Percentiles rank a stretch among this genome's conserved stretches.
Conservation (phyloP, 2,888 invertebrate species). For the Metellina segmentata region DNA sequence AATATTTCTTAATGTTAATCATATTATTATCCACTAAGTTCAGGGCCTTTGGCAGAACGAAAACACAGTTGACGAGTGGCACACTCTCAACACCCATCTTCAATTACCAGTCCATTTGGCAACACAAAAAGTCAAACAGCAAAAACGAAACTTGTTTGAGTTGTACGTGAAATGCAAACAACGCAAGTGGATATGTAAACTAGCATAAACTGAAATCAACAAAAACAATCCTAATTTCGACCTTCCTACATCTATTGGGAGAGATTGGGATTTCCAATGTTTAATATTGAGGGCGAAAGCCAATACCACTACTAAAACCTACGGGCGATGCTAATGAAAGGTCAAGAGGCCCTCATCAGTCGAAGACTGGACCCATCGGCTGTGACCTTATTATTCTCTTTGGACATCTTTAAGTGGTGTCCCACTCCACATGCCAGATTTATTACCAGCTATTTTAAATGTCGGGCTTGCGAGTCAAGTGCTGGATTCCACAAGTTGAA, state of each 20-base stretch:
- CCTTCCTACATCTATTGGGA: conserved; percentile 6
- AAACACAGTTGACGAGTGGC: too few species aligned
- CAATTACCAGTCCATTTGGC: too few species aligned
- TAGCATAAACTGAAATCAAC: neutral
- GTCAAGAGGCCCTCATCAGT: conserved; percentile 45
- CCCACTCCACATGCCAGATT: conserved; percentile 1
- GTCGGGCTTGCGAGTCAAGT: neutral
- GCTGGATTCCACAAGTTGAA: neutral
- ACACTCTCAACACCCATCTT: too few species aligned
- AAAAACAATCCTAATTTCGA: neutral
- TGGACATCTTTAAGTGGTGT: neutral
- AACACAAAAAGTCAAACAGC: neutral
- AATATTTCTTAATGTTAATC: too few species aligned
- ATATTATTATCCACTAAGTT: too few species aligned
- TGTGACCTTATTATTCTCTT: conserved; percentile 47
- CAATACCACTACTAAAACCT: conserved; percentile 40
- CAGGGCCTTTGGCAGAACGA: too few species aligned
- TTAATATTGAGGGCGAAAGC: conserved; percentile 55
- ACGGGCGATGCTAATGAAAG: conserved; percentile 55
- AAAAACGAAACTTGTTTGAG: neutral
- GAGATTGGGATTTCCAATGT: conserved; percentile 18
- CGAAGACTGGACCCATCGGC: neutral
- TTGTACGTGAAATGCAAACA: neutral
- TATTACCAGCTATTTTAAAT: conserved; percentile 6
- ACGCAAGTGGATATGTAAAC: conserved; percentile 9